Conservation (phyloP, 2,888 invertebrate species). For the Papilio gigon region DNA sequence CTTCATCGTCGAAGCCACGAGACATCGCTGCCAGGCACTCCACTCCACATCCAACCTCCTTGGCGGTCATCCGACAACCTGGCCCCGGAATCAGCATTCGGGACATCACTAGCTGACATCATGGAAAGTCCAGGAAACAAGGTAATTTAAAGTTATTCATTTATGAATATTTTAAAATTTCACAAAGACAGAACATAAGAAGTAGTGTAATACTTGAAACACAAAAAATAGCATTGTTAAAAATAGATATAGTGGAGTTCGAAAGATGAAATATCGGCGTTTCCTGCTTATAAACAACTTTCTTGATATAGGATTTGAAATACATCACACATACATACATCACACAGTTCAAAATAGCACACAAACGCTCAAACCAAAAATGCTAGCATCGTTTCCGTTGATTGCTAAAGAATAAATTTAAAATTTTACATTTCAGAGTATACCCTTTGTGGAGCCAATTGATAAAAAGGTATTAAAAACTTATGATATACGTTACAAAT, state of each 20-base stretch:
- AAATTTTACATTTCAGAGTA: conserved; percentile 56
- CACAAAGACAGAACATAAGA: background rate
- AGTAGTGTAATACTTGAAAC: background rate
- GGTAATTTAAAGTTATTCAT: conserved; percentile 50
- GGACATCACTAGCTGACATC: conserved; percentile 74
- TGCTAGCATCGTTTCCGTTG: background rate
- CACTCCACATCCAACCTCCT: conserved; percentile 56
- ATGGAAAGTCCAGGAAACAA: conserved; percentile 77
- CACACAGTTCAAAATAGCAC: background rate
- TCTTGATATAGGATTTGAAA: background rate
- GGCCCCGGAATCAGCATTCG: conserved; percentile 70
- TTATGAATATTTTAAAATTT: background rate
- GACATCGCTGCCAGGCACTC: conserved; percentile 69
- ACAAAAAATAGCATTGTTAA: background rate
- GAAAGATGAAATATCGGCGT: background rate
- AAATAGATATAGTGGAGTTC: background rate
- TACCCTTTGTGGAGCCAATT: conserved; percentile 52
- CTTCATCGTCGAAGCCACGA: conserved; percentile 67
- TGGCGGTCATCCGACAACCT: conserved; percentile 73
- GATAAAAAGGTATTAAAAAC: conserved; percentile 61
- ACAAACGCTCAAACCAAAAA: no score
- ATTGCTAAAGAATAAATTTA: background rate
- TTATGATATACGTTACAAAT: conserved; percentile 25
- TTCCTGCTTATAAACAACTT: background rate
- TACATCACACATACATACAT: no score